Evolutionary conservation across 2,113 vertebrate genomes (phyloP).

Genomic region (Phalacrocorax carbo): DNA sequence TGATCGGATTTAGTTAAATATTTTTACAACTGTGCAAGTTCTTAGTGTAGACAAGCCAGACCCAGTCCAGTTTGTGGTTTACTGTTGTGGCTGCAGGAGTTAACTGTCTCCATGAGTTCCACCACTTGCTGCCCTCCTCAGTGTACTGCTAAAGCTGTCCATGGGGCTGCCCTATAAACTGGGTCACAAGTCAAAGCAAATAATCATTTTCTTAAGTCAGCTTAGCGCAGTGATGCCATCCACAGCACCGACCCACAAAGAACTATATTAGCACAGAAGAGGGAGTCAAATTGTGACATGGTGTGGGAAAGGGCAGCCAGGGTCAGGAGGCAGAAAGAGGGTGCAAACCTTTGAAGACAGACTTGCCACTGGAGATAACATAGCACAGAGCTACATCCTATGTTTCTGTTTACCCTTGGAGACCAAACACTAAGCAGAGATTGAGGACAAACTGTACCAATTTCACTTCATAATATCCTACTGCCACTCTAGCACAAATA

Average conservation of each 20-base stretch:
- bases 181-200: not conserved
- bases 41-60: not conserved
- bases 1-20: not conserved
- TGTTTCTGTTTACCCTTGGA: not conserved
- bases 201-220: not conserved
- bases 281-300: not conserved
- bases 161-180: not conserved
- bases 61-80: not conserved
- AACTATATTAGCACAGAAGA: not conserved
- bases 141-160: not conserved
- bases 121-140: not conserved
- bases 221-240: not conserved
- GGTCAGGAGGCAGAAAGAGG: not conserved
- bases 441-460: not conserved
- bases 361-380: not conserved
- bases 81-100: not conserved
- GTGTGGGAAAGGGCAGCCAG: not conserved
- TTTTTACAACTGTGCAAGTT: not conserved
- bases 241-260: not conserved
- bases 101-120: not conserved
- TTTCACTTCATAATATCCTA: not conserved
- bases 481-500: not conserved
- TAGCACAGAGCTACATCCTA: accelerated
- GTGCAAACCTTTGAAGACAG: not conserved
- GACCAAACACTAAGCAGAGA: not conserved